Base-by-base conservation (phyloP, 2,797 vertebrate species). In the Syngnathus acus region DNA sequence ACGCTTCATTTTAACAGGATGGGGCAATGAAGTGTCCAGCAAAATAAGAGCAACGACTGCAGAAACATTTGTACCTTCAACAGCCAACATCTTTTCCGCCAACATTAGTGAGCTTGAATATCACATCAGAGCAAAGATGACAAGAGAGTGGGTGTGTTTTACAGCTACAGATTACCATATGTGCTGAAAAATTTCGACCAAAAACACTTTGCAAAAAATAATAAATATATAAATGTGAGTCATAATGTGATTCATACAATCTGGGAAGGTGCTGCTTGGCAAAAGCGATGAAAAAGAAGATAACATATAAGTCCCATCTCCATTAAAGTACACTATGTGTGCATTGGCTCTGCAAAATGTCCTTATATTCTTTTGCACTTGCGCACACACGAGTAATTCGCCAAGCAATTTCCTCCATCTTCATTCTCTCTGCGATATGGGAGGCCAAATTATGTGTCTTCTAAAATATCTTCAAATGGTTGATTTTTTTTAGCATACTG, bases 41-140 rank as follows among this genome's bases (percentile, higher is more conserved):
- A 50, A 55, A 32, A 10, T 26, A 55, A 55, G 23, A 6, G 53
- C 53, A 59, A 39, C 17, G 17, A 59, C 7, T n/a, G 57, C 17
- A 39, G 59, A 62, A 40, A 62, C n/a, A 62, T 62, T 60, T 40
- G 58, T 60, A 38, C 40, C 38, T 42, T 40, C 58, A 40, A 74
- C 73, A 72, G 62, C 70, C 72, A 80, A 86, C 80, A 85, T 82
- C 78, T 83, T 78, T 60, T 70, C 68, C 16, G 59, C 64, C 55
- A 66, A 68, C 74, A 68, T 72, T 43, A 61, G 13, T 54, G 62
- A n/a, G 23, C 62, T 4, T 62, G 40, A 43, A 43, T 62, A 43
- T 43, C 26, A 57, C 26, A 57, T 57, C 19, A 60, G 37, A n/a
- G 58, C 58, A 60, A 60, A 21, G 58, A 60, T n/a, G n/a, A 10